A percentile compares a stretch with the other conserved stretches of the same genome.
Evolutionary conservation across 64 coral and sea anemone species (phyloP).

Genomic region (Acropora yongei): DNA sequence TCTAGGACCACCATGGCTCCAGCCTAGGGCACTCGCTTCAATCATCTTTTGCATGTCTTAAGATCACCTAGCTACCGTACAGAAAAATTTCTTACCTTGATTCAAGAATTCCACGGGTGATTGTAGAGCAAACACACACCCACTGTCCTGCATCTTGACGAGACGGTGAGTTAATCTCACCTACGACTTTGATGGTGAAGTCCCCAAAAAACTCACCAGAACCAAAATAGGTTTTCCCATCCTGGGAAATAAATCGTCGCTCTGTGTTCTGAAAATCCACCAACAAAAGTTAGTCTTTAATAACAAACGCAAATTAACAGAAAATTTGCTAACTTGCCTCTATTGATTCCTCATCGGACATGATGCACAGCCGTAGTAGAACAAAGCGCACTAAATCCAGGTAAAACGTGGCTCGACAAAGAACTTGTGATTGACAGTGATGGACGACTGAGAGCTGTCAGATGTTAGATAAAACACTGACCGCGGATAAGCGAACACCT

Average conservation of each 20-base stretch:
- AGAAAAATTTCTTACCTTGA: neutral
- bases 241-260: neutral
- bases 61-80: neutral
- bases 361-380: constrained; percentile 10
- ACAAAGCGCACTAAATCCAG: neutral
- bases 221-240: constrained; percentile 5
- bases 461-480: constrained; percentile 3
- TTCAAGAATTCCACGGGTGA: neutral
- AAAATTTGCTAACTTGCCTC: neutral
- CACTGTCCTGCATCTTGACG: neutral
- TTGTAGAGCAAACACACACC: neutral
- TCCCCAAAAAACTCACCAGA: neutral
- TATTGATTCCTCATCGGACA: neutral
- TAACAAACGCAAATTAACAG: too few species aligned
- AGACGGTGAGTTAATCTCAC: neutral
- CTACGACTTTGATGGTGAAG: neutral
- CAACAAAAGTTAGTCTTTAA: neutral
- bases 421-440: neutral
- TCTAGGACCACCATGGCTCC: neutral
- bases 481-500: neutral
- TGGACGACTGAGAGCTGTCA: neutral
- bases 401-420: neutral
- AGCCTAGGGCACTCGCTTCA: neutral
- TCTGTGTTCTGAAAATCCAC: neutral
- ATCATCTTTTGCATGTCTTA: neutral